Percentiles rank a stretch among this genome's conserved stretches.
These are phyloP conservation scores for Tympanuchus pallidicinctus DNA, from an alignment of 2,113 vertebrate genomes.

Conservation along the genomic window DNA sequence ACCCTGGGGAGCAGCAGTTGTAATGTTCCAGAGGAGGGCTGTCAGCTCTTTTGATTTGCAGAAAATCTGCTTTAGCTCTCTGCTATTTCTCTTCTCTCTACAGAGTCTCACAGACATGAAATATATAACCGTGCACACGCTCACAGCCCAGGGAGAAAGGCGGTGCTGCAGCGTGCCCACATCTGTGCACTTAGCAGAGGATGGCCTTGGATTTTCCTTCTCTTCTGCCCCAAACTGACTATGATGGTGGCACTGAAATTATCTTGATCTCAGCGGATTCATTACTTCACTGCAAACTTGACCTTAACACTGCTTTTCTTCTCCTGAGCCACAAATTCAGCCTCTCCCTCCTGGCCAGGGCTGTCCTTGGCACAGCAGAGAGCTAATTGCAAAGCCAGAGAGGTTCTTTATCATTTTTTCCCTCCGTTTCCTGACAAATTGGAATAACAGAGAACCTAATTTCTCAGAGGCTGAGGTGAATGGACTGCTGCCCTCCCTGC, in stretches of 20 bases:
- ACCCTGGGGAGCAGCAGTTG: background rate
- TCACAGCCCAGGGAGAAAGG: fast-evolving
- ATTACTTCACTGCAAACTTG: background rate
- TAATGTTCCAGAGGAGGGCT: background rate
- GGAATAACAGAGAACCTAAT: background rate
- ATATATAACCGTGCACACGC: background rate
- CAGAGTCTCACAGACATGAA: background rate
- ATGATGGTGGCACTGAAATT: background rate
- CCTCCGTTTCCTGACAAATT: background rate
- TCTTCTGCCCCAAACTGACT: background rate
- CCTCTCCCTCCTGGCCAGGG: background rate
- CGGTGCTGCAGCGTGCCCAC: fast-evolving
- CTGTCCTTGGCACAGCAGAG: background rate
- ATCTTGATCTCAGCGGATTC: background rate
- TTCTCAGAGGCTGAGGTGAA: background rate
- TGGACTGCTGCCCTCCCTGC: no score
- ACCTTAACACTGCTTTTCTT: background rate
- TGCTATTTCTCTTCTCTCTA: background rate
- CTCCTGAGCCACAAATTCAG: fast-evolving
- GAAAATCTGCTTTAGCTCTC: background rate
- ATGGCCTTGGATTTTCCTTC: background rate
- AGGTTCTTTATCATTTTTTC: background rate
- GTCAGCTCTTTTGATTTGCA: fast-evolving
- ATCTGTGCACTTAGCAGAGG: background rate
- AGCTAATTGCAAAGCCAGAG: background rate